Conservation (phyloP, 2,888 invertebrate genomes). For the Heliconius sara region DNA sequence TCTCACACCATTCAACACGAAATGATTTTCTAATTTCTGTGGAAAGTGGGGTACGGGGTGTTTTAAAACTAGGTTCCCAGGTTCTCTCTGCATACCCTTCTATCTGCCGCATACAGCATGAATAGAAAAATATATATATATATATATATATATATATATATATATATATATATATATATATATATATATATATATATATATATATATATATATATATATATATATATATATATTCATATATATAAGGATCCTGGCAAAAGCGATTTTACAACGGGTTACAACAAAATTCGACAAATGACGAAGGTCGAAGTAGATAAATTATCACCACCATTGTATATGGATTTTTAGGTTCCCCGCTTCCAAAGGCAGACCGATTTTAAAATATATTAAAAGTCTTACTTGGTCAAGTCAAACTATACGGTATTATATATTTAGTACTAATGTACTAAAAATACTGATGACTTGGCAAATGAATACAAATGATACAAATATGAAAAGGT, state of each 20-base stretch:
- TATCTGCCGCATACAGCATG: too few species aligned
- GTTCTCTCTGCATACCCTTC: too few species aligned
- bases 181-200: neutral
- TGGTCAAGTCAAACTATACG: too few species aligned
- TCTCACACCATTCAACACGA: too few species aligned
- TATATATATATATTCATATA: neutral
- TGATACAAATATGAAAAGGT: too few species aligned
- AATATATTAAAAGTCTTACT: neutral
- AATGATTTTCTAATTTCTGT: too few species aligned
- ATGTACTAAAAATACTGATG: too few species aligned
- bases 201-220: neutral
- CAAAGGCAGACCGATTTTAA: neutral
- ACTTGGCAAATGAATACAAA: too few species aligned
- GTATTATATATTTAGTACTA: too few species aligned
- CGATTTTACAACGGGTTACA: conserved; percentile 5
- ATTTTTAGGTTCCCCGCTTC: neutral
- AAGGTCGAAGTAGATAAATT: conserved; percentile 15
- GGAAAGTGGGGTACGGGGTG: too few species aligned
- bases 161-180: neutral
- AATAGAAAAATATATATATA: too few species aligned
- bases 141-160: neutral
- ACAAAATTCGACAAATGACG: conserved; percentile 16
- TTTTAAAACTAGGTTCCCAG: too few species aligned
- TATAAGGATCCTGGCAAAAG: conserved; percentile 3
- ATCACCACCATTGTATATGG: conserved; percentile 11